These are phyloP conservation scores for Falco naumanni DNA, from an alignment of 2,797 vertebrate genomes.

Conservation along the genomic window DNA sequence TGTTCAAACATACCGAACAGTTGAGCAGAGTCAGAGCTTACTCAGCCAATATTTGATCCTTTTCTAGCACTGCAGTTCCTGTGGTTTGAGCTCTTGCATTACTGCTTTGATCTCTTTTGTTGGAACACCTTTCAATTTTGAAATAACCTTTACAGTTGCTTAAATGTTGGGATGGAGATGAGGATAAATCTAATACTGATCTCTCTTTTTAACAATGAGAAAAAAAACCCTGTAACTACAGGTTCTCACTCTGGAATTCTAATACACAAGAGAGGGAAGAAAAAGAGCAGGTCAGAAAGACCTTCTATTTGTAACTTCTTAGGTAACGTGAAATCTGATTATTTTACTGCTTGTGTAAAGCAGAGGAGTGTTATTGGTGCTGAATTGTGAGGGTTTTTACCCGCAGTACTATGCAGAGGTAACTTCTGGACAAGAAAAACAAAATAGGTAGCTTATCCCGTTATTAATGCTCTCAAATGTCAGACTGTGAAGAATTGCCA, in stretches of 20 bases:
- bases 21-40: constrained; percentile 22
- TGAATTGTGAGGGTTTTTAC: background rate
- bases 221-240: background rate
- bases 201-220: background rate
- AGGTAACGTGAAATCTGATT: background rate
- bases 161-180: background rate
- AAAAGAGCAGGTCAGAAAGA: background rate
- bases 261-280: background rate
- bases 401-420: background rate
- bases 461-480: background rate
- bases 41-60: constrained; percentile 44
- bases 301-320: background rate
- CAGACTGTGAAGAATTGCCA: background rate
- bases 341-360: background rate
- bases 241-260: background rate
- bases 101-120: background rate
- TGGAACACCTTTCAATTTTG: constrained; percentile 33
- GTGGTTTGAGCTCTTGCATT: background rate
- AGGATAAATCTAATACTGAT: background rate
- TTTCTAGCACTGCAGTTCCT: background rate
- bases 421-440: background rate
- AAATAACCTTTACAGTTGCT: background rate
- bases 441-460: background rate
- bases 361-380: background rate
- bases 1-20: background rate